Conservation (phyloP, 2,888 invertebrate genomes). For the Trachelus troglodyta region DNA sequence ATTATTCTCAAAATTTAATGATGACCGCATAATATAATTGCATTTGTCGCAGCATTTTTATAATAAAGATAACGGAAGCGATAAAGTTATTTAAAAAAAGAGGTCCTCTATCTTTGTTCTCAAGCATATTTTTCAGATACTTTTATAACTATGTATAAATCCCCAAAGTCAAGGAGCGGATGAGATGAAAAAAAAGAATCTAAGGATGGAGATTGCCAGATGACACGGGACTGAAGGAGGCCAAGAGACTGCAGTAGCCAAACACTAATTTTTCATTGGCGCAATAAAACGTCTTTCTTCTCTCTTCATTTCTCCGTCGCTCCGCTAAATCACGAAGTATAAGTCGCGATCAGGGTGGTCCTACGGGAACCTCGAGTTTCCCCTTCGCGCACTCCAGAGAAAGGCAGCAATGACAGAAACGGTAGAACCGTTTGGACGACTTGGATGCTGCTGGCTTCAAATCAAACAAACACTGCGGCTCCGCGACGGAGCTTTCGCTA, state of each 20-base stretch:
- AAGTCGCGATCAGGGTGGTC: conserved; percentile 40
- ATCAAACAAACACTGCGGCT: conserved; percentile 21
- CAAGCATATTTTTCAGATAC: not conserved
- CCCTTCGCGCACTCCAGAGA: conserved; percentile 11
- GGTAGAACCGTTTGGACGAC: conserved; percentile 10
- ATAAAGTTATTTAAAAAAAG: not conserved
- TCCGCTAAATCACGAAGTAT: conserved; percentile 32
- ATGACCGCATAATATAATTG: not conserved
- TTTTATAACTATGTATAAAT: not conserved
- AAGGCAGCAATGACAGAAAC: conserved; percentile 18
- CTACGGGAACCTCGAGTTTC: conserved; percentile 25
- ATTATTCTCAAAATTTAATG: not conserved
- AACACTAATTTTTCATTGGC: conserved; percentile 31
- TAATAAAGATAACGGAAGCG: not conserved
- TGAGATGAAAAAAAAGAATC: not conserved
- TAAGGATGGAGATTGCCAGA: not conserved
- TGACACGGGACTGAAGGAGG: conserved; percentile 11
- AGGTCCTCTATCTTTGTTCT: not conserved
- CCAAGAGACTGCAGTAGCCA: conserved; percentile 9
- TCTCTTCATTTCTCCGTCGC: conserved; percentile 18
- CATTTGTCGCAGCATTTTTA: not conserved
- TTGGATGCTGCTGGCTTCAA: conserved; percentile 9
- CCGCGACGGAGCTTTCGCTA: conserved; percentile 24
- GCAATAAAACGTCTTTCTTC: conserved; percentile 28
- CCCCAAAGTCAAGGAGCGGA: not conserved